phyloP scores from a whole-genome alignment of 2,888 invertebrate genomes.

The Amphipoea oculea region DNA sequence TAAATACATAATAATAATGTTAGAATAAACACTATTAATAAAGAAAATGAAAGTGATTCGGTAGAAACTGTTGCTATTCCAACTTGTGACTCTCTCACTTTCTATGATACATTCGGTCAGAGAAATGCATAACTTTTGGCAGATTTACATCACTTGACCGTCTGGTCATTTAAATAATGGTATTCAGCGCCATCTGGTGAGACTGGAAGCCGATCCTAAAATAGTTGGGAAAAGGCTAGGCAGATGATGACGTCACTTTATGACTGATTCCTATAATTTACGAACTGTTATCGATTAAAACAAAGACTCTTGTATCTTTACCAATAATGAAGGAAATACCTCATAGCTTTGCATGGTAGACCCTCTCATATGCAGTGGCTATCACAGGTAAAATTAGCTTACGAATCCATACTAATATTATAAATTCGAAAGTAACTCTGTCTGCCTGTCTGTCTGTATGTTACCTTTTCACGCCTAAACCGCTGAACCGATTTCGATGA shows the following conservation, averaged over 20 bases:
- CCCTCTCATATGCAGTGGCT: not conserved
- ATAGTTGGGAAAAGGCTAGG: not conserved
- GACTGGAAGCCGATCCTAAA: not conserved
- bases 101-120: slow-evolving; percentile 44
- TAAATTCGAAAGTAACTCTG: too few relatives aligned
- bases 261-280: not conserved
- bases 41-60: slow-evolving; percentile 62
- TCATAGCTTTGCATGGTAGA: not conserved
- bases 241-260: not conserved
- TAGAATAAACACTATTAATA: slow-evolving; percentile 41
- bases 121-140: slow-evolving; percentile 30
- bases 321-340: not conserved
- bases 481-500: too few relatives aligned
- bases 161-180: not conserved
- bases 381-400: too few relatives aligned
- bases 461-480: too few relatives aligned
- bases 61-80: slow-evolving; percentile 46
- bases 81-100: slow-evolving; percentile 54
- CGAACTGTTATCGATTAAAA: not conserved
- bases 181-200: not conserved
- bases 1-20: slow-evolving; percentile 55
- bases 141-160: slow-evolving; percentile 1
- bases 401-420: too few relatives aligned
- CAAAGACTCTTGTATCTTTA: not conserved
- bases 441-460: too few relatives aligned